Percentiles rank a stretch among this genome's conserved stretches.
These are phyloP conservation scores for Calliphora vomitoria DNA, from an alignment of 2,888 invertebrate genomes.

Conservation along the genomic window DNA sequence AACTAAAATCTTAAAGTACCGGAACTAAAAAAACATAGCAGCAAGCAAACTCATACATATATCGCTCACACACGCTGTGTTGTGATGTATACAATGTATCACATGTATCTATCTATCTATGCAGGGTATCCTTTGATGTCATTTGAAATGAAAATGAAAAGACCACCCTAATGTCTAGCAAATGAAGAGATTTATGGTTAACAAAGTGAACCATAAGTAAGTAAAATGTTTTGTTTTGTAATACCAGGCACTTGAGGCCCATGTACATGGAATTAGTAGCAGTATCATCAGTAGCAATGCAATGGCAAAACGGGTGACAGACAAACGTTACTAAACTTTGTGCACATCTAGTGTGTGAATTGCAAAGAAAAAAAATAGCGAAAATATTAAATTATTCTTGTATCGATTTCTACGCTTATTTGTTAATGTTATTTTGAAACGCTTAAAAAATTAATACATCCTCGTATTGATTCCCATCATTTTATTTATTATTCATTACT, in stretches of 20 bases:
- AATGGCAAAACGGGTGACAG: slow-evolving; percentile 61
- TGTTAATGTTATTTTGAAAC: slow-evolving; percentile 66
- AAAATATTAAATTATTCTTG: slow-evolving; percentile 37
- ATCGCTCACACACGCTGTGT: slow-evolving; percentile 66
- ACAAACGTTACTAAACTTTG: slow-evolving; percentile 26
- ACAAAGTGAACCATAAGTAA: slow-evolving; percentile 58
- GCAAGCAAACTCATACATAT: slow-evolving; percentile 29
- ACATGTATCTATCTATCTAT: slow-evolving; percentile 15
- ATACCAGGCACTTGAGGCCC: slow-evolving; percentile 45
- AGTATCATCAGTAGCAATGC: slow-evolving; percentile 32
- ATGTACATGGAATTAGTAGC: slow-evolving; percentile 42
- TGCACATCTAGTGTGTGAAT: slow-evolving; percentile 31
- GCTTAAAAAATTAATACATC: slow-evolving; percentile 59
- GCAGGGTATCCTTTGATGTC: not conserved
- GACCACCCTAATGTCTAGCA: slow-evolving; percentile 66
- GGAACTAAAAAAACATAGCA: slow-evolving; percentile 79
- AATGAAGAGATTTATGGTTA: slow-evolving; percentile 70
- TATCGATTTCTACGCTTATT: slow-evolving; percentile 63
- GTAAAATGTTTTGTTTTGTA: slow-evolving; percentile 54
- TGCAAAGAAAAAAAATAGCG: slow-evolving; percentile 8
- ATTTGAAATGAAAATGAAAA: not conserved
- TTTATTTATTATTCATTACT: slow-evolving; percentile 51
- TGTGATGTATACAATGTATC: slow-evolving; percentile 29
- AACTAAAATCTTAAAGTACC: slow-evolving; percentile 75
- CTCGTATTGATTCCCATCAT: slow-evolving; percentile 64